These are phyloP conservation scores for Phortica okadai DNA, from an alignment of 2,888 invertebrate species.

Conservation along the genomic window DNA sequence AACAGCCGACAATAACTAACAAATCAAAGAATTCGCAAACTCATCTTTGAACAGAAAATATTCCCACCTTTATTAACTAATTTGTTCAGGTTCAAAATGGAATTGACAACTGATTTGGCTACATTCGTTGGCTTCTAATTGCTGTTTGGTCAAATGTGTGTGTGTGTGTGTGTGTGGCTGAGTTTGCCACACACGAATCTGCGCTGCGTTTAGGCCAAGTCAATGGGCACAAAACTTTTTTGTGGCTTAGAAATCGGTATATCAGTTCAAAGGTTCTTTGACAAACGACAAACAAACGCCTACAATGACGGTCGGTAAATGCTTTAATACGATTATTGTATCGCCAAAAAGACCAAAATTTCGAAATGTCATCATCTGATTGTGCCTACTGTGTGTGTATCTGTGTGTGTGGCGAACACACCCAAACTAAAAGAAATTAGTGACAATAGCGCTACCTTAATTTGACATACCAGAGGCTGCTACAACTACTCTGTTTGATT, in stretches of 20 bases:
- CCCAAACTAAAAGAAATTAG: slow-evolving; percentile 2
- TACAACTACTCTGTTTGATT: background rate
- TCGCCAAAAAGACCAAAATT: background rate
- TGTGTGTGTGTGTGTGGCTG: slow-evolving; percentile 17
- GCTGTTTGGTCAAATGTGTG: slow-evolving; percentile 49
- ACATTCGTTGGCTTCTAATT: slow-evolving; percentile 55
- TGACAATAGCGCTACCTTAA: slow-evolving; percentile 20
- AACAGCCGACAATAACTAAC: background rate
- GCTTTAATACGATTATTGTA: slow-evolving; percentile 59
- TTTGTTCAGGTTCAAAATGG: slow-evolving; percentile 61
- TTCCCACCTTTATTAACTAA: slow-evolving; percentile 71
- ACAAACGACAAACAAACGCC: slow-evolving; percentile 15
- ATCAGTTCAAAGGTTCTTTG: background rate
- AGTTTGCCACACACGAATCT: slow-evolving; percentile 38
- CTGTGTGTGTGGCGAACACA: slow-evolving; percentile 56
- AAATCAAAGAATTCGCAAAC: slow-evolving; percentile 59
- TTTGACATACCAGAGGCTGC: background rate
- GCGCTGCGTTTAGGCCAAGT: background rate
- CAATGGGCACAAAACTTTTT: background rate
- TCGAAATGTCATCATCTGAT: slow-evolving; percentile 57
- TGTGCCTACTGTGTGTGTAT: slow-evolving; percentile 26
- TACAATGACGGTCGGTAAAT: background rate
- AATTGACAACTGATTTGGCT: slow-evolving; percentile 19
- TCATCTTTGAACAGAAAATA: slow-evolving; percentile 51
- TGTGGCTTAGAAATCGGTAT: slow-evolving; percentile 11